Conservation (phyloP, 2,113 vertebrate species). For the Albula glossodonta region DNA sequence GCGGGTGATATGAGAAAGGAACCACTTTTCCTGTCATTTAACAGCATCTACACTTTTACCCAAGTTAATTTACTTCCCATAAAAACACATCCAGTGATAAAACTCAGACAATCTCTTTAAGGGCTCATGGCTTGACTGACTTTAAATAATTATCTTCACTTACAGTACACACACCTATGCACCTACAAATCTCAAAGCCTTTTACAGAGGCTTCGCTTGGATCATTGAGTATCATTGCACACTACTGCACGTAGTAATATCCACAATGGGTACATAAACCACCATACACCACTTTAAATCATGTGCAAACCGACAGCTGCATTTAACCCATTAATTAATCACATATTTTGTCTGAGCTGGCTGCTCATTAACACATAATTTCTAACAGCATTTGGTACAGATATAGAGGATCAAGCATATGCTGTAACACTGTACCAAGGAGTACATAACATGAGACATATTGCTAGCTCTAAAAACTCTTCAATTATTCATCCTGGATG, state of each 20-base stretch:
- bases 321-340: no score
- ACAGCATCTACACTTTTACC: constrained; percentile 7
- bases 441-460: no score
- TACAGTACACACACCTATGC: not conserved
- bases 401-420: no score
- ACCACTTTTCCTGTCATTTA: not conserved
- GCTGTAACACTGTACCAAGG: no score
- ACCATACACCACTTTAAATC: not conserved
- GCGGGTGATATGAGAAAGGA: constrained; percentile 13
- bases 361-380: not conserved
- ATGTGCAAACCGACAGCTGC: not conserved
- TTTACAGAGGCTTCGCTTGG: no score
- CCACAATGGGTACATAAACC: no score
- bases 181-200: not conserved
- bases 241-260: no score
- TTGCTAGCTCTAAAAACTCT: no score
- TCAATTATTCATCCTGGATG: no score
- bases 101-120: not conserved
- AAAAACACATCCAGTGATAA: not conserved
- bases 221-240: no score
- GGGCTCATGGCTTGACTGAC: not conserved
- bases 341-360: no score
- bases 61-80: not conserved
- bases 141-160: not conserved
- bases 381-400: no score